Evolutionary conservation across 2,888 invertebrate species (phyloP).

Genomic region (Listrodromus nycthemerus): DNA sequence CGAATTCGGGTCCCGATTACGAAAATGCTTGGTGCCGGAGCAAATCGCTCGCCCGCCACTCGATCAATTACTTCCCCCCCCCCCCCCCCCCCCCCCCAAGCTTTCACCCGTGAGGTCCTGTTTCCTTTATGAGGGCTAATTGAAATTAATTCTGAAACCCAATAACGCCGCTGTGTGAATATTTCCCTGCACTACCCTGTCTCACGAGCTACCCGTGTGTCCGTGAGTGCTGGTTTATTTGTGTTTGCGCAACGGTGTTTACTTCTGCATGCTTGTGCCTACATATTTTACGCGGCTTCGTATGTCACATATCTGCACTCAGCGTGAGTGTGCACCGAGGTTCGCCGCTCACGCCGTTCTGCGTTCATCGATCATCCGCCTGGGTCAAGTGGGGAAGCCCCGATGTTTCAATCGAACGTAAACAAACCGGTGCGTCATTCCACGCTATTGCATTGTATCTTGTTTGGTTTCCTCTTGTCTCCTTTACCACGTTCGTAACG

Average conservation of each 20-base stretch:
- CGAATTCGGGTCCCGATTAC: neutral
- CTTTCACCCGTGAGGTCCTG: constrained; percentile 56
- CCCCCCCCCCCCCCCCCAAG: constrained; percentile 17
- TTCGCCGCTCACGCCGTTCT: neutral
- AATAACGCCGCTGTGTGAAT: constrained; percentile 1
- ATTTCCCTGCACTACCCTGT: neutral
- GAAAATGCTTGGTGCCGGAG: neutral
- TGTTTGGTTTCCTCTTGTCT: constrained; percentile 22
- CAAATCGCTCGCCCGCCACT: constrained; percentile 42
- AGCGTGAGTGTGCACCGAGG: neutral
- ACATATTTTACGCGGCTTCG: neutral
- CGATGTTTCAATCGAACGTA: constrained; percentile 59
- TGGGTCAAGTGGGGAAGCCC: constrained; percentile 51
- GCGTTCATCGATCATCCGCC: constrained; percentile 56
- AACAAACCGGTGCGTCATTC: constrained; percentile 59
- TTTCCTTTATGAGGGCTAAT: constrained; percentile 61
- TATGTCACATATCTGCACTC: constrained; percentile 2
- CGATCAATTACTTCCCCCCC: constrained; percentile 59
- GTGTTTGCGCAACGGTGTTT: constrained; percentile 40
- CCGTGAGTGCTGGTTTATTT: constrained; percentile 39
- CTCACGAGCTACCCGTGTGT: no score
- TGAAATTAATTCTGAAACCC: constrained; percentile 62
- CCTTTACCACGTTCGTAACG: neutral
- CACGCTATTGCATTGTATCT: constrained; percentile 44
- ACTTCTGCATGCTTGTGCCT: neutral